A percentile compares a stretch with the other conserved stretches of the same genome.
phyloP scores from a whole-genome alignment of 1,140 invertebrate species.

The Charaxes varanes region DNA sequence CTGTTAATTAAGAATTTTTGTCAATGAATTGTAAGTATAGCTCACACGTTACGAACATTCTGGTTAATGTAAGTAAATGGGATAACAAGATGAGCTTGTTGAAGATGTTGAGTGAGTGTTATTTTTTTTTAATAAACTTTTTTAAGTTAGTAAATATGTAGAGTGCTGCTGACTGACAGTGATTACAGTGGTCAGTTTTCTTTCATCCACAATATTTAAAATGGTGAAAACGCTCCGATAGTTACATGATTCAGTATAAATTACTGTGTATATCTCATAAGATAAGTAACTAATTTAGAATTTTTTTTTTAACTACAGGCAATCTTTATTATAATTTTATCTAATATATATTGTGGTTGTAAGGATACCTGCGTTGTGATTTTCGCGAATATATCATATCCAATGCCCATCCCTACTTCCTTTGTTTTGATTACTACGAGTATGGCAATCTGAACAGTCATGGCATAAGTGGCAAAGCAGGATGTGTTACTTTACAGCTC shows the following conservation, averaged over 20 bases:
- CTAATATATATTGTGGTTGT: constrained; percentile 77
- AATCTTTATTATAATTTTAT: constrained; percentile 75
- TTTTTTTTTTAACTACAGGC: constrained; percentile 74
- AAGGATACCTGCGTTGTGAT: constrained; percentile 75
- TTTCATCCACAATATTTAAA: constrained; percentile 75
- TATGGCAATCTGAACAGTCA: constrained; percentile 28
- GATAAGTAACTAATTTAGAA: constrained; percentile 72
- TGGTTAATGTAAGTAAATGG: constrained; percentile 65
- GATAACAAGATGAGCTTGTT: constrained; percentile 63
- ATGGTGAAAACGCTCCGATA: constrained; percentile 65
- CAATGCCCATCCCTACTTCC: constrained; percentile 43
- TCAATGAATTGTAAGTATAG: constrained; percentile 61
- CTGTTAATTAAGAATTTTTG: constrained; percentile 49
- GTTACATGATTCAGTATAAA: constrained; percentile 66
- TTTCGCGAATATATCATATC: constrained; percentile 57
- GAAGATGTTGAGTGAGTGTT: constrained; percentile 62
- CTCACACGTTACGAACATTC: constrained; percentile 67
- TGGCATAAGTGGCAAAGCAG: constrained; percentile 56
- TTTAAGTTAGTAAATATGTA: constrained; percentile 70
- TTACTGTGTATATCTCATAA: constrained; percentile 73
- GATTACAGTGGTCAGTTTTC: constrained; percentile 67
- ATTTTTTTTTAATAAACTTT: constrained; percentile 63
- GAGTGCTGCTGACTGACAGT: constrained; percentile 65
- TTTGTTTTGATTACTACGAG: constrained; percentile 32
- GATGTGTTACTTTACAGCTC: constrained; percentile 60